These are phyloP conservation scores for Caenorhabditis tropicalis DNA, from an alignment of 1,140 invertebrate species.

Conservation along the genomic window DNA sequence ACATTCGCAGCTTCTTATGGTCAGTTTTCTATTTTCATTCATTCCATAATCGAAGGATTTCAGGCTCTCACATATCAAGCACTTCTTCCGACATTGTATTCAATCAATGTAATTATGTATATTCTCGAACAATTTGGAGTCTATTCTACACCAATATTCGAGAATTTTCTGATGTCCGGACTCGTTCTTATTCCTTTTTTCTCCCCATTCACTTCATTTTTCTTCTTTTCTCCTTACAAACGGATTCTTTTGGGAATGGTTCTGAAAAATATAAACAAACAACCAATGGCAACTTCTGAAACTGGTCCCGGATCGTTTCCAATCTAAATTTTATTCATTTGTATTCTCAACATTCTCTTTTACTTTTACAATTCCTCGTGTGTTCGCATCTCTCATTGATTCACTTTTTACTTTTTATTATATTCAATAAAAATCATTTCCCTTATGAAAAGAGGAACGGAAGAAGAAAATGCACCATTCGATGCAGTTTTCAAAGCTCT, in stretches of 20 bases:
- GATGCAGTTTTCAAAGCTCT: too few species aligned
- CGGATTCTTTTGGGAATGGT: not conserved
- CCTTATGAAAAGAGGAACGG: too few species aligned
- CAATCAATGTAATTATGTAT: not conserved
- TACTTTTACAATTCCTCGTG: too few species aligned
- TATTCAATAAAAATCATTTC: too few species aligned
- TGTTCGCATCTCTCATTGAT: too few species aligned
- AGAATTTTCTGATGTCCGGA: not conserved
- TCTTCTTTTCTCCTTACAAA: not conserved
- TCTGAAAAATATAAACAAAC: not conserved
- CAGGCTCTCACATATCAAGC: not conserved
- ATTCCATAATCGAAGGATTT: not conserved
- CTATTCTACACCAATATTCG: not conserved
- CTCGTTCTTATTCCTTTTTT: not conserved
- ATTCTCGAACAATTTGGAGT: not conserved
- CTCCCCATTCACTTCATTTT: constrained; percentile 5
- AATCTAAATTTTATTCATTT: not conserved
- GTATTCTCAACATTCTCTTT: not conserved
- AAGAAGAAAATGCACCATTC: too few species aligned
- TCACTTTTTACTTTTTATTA: too few species aligned
- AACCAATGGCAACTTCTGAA: not conserved
- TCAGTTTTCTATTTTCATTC: not conserved
- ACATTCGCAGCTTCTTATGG: not conserved
- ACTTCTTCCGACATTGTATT: not conserved
- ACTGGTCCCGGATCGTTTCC: not conserved